Evolutionary conservation across 2,113 vertebrate genomes (phyloP).

Genomic region (Ovis aries): DNA sequence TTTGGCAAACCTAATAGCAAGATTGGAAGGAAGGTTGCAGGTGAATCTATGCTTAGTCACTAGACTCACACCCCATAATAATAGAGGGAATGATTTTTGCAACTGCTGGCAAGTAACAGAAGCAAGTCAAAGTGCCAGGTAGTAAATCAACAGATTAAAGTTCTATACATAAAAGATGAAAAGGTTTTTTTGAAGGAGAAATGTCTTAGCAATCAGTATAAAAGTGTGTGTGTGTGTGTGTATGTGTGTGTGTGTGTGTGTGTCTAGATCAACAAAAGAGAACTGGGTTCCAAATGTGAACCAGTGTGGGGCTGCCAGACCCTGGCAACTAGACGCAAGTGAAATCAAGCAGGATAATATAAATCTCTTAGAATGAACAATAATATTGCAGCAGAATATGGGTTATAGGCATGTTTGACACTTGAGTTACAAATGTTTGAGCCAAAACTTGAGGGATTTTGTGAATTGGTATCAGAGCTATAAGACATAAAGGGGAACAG

Average conservation of each 20-base stretch:
- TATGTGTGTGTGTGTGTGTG: background rate
- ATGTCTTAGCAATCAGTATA: background rate
- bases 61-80: background rate
- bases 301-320: background rate
- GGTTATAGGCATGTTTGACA: background rate
- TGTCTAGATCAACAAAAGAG: background rate
- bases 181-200: background rate
- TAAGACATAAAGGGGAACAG: background rate
- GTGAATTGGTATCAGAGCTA: background rate
- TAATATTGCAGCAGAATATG: background rate
- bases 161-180: background rate
- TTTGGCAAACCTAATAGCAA: background rate
- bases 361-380: background rate
- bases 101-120: background rate
- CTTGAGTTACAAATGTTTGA: background rate
- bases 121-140: background rate
- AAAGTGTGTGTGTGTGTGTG: background rate
- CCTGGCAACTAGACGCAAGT: background rate
- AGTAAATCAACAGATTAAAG: background rate
- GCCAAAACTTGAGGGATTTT: background rate
- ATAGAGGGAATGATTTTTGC: background rate
- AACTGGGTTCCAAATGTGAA: background rate
- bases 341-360: background rate
- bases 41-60: background rate
- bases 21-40: background rate